phyloP scores from a whole-genome alignment of 1,140 invertebrate genomes.

The Penaeus japonicus region DNA sequence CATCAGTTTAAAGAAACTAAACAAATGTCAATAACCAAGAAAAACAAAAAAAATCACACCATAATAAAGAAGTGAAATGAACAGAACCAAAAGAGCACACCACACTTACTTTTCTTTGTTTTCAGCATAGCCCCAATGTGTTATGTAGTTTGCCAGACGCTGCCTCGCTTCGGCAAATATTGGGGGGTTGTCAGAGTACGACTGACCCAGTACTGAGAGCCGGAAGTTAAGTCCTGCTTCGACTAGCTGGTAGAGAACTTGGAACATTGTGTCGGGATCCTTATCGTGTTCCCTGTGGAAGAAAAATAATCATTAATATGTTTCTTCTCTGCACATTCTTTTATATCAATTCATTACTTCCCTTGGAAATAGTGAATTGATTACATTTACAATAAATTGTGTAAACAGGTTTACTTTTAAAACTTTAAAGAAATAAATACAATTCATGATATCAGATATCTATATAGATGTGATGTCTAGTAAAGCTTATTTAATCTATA shows the following conservation, averaged over 20 bases:
- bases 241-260: constrained; percentile 69
- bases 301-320: not conserved
- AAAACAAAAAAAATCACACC: not conserved
- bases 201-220: constrained; percentile 73
- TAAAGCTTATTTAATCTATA: not conserved
- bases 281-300: constrained; percentile 77
- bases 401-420: too few relatives aligned
- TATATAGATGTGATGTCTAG: not conserved
- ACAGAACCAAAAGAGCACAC: not conserved
- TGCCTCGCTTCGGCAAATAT: constrained; percentile 68
- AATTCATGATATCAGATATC: not conserved
- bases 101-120: constrained; percentile 63
- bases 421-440: too few relatives aligned
- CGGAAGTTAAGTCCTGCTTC: constrained; percentile 69
- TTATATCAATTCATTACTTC: too few relatives aligned
- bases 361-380: too few relatives aligned
- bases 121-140: constrained; percentile 71
- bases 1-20: too few relatives aligned
- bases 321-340: too few relatives aligned
- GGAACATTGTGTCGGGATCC: constrained; percentile 74
- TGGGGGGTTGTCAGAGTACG: constrained; percentile 69
- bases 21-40: too few relatives aligned
- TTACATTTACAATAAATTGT: too few relatives aligned
- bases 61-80: not conserved
- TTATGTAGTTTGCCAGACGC: constrained; percentile 68